Evolutionary conservation across 2,888 invertebrate species (phyloP), one percentile per base, ranked within the genome.

Genomic region (Tetheella fluctuosa): DNA sequence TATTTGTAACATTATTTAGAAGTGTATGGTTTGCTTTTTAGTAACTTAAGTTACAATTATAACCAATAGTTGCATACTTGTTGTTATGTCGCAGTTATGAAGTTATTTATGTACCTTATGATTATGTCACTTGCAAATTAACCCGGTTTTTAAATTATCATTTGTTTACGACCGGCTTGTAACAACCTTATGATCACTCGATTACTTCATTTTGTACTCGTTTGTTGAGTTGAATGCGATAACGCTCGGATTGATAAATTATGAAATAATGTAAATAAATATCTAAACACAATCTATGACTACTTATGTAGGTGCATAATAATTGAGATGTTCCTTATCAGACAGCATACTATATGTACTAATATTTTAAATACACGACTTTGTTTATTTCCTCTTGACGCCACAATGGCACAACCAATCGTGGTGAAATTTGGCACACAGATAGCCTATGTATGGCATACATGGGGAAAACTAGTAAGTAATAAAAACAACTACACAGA

Each of bases 71-170:
- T 10, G 0, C 1, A 0, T 42, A 20, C n/a, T 48, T 48, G 48
- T 48, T 48, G 48, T 2, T 4, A 53, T n/a, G 28, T 57, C 28
- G 23, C 53, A 39, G n/a, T n/a, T n/a, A n/a, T n/a, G 23, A 37
- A 55, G 28, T 58, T 52, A 60, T 42, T 15, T 54, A 39, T 25
- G 25, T 25, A 25, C 25, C 25, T 25, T 52, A 48, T 17, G 57
- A 67, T 63, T 60, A 34, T 56, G 54, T 56, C 57, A 61, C 58
- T 68, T 65, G 62, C 62, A 61, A 65, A 61, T 60, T 68, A 58
- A 57, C 59, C 57, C 60, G 60, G 61, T 62, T 64, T 39, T 59
- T 58, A 54, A 57, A 61, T 55, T 55, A 55, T 55, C 55, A 23
- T 20, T 17, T 34, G 55, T 55, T 55, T 55, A 55, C 34, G 34